Evolutionary conservation across 2,888 invertebrate genomes (phyloP).

Genomic region (Thymelicus sylvestris): DNA sequence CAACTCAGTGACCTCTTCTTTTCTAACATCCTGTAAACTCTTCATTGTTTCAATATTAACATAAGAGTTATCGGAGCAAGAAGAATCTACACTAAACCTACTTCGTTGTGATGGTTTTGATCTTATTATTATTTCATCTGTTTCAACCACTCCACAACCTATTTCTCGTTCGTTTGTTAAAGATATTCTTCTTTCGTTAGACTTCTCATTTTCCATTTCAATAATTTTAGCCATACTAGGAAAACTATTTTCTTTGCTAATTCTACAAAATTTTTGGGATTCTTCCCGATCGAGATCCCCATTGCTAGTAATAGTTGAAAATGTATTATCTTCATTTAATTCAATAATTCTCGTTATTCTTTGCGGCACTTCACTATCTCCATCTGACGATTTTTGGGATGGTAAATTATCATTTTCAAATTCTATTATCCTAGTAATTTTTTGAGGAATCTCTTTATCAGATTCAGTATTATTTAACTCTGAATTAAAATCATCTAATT

Average conservation of each 20-base stretch:
- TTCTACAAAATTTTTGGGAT: conserved; percentile 67
- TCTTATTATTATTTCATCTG: conserved; percentile 70
- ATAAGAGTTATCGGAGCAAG: conserved; percentile 84
- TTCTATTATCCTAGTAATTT: conserved; percentile 78
- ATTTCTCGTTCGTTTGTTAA: conserved; percentile 80
- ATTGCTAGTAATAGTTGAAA: conserved; percentile 66
- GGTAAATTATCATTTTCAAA: conserved; percentile 66
- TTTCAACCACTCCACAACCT: conserved; percentile 68
- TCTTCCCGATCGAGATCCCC: conserved; percentile 65
- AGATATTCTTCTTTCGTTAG: conserved; percentile 78
- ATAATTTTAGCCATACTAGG: conserved; percentile 81
- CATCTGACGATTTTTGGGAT: conserved; percentile 58
- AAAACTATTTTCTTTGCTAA: conserved; percentile 74
- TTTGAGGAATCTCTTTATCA: conserved; percentile 72
- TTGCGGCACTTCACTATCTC: conserved; percentile 66
- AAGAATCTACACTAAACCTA: conserved; percentile 82
- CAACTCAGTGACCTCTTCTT: conserved; percentile 69
- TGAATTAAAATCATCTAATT: conserved; percentile 70
- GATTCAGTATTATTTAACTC: conserved; percentile 51
- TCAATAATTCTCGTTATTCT: conserved; percentile 76
- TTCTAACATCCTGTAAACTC: conserved; percentile 82
- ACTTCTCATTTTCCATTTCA: conserved; percentile 81
- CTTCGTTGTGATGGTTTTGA: conserved; percentile 71
- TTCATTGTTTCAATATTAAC: conserved; percentile 81
- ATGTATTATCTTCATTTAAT: conserved; percentile 72